A percentile compares a stretch with the other conserved stretches of the same genome.
Conservation (phyloP, 2,113 vertebrate species). For the Sphyrna mokarran region DNA sequence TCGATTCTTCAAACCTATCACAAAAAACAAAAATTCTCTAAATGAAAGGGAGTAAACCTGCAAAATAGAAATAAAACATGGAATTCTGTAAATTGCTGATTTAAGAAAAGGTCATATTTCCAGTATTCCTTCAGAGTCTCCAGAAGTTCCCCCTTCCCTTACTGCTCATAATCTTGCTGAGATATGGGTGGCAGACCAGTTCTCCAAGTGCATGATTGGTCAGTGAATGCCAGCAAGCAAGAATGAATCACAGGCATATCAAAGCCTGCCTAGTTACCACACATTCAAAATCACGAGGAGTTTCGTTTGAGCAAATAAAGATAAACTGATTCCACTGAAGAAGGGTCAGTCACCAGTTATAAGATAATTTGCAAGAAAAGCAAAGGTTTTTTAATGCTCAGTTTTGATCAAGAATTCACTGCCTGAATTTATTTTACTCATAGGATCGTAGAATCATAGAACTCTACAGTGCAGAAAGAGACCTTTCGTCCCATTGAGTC, state of each 20-base stretch:
- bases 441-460: too few relatives aligned
- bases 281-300: neutral
- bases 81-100: neutral
- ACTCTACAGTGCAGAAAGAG: too few relatives aligned
- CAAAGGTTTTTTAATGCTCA: neutral
- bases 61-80: neutral
- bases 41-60: neutral
- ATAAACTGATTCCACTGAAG: neutral
- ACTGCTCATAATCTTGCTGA: neutral
- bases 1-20: conserved; percentile 88
- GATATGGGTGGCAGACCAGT: neutral
- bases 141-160: neutral
- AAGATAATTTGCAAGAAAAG: neutral
- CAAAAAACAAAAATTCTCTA: neutral
- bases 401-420: neutral
- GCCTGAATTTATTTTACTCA: neutral
- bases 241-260: neutral
- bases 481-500: too few relatives aligned
- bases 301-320: neutral
- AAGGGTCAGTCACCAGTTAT: neutral
- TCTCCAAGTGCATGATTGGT: neutral
- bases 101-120: neutral
- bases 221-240: neutral
- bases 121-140: too few relatives aligned
- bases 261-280: neutral